phyloP scores from a whole-genome alignment of 2,888 invertebrate genomes.

The Axea sp. region DNA sequence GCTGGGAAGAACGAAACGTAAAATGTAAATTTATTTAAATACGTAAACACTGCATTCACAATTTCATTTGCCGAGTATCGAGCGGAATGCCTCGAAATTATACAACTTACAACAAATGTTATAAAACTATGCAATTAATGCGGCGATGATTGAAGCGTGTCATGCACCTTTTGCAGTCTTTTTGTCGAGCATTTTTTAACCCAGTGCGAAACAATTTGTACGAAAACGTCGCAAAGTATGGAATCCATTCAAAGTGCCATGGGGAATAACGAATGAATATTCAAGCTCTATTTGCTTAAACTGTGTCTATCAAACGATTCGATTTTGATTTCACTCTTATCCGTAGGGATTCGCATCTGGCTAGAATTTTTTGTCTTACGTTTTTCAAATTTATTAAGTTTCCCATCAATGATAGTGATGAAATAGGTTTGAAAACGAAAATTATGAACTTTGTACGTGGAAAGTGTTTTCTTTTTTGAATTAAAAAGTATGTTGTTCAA shows the following conservation, averaged over 20 bases:
- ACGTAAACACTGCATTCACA: conserved; percentile 59
- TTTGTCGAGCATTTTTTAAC: conserved; percentile 29
- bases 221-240: conserved; percentile 10
- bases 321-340: conserved; percentile 15
- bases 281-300: conserved; percentile 21
- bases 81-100: conserved; percentile 10
- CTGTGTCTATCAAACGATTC: conserved; percentile 20
- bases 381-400: too few species aligned
- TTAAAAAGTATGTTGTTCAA: too few species aligned
- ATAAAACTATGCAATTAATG: conserved; percentile 48
- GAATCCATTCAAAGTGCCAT: conserved; percentile 2
- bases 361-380: neutral
- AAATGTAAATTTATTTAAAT: conserved; percentile 63
- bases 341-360: neutral
- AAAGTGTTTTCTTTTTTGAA: too few species aligned
- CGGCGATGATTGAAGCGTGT: conserved; percentile 48
- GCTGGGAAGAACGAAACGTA: conserved; percentile 34
- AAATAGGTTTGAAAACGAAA: too few species aligned
- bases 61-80: conserved; percentile 43
- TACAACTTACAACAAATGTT: conserved; percentile 36
- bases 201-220: conserved; percentile 6
- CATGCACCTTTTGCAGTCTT: conserved; percentile 26
- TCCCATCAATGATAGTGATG: too few species aligned
- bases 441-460: too few species aligned
- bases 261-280: conserved; percentile 37